Conservation (phyloP, 1,140 invertebrate genomes). For the Pogonomyrmex californicus region DNA sequence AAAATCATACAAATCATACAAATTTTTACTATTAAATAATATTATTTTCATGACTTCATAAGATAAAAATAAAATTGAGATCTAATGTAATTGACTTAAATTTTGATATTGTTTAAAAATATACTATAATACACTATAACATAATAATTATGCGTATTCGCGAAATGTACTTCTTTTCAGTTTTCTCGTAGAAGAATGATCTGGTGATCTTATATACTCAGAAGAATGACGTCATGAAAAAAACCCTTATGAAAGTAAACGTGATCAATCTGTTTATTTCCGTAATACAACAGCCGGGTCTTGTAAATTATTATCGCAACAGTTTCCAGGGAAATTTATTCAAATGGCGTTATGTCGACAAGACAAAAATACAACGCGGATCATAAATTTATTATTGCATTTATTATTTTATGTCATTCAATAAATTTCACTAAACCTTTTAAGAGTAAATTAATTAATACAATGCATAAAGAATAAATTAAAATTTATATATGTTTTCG, state of each 20-base stretch:
- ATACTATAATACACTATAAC: neutral
- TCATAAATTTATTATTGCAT: neutral
- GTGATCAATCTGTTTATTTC: slow-evolving; percentile 31
- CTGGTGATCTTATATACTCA: neutral
- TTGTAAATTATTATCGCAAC: slow-evolving; percentile 11
- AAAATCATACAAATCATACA: neutral
- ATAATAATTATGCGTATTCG: neutral
- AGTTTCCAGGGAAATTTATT: slow-evolving; percentile 18
- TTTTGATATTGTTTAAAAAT: neutral
- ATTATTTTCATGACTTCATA: neutral
- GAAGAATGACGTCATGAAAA: slow-evolving; percentile 54
- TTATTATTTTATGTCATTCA: slow-evolving; percentile 6
- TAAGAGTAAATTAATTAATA: slow-evolving; percentile 6
- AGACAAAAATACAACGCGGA: neutral
- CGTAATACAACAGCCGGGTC: neutral
- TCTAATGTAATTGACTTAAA: neutral
- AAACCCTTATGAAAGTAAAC: slow-evolving; percentile 20
- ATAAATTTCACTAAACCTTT: neutral
- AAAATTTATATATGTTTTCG: neutral
- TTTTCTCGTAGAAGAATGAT: neutral
- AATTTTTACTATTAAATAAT: neutral
- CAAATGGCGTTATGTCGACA: neutral
- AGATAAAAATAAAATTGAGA: slow-evolving; percentile 16
- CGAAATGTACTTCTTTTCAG: neutral
- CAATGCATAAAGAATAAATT: neutral